These are phyloP conservation scores for Drosophila elegans DNA, from an alignment of 1,140 invertebrate species.

Conservation along the genomic window DNA sequence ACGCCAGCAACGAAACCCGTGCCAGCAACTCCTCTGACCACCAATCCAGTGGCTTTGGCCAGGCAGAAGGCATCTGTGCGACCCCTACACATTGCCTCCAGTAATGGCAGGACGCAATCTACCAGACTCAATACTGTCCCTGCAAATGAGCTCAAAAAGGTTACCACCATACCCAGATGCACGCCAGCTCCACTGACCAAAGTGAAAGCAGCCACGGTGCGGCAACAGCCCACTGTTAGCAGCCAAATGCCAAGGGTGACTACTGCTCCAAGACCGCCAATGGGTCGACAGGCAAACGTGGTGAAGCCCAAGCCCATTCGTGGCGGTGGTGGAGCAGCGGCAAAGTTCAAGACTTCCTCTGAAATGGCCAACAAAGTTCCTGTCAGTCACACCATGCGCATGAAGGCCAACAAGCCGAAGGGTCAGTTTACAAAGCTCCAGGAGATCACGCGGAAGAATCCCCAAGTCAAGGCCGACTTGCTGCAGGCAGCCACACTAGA, in stretches of 20 bases:
- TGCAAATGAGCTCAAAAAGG: neutral
- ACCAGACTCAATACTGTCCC: neutral
- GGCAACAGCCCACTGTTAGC: neutral
- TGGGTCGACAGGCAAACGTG: neutral
- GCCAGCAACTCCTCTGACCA: neutral
- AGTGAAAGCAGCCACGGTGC: neutral
- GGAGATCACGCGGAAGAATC: neutral
- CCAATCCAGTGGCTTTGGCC: neutral
- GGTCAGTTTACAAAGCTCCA: constrained; percentile 14
- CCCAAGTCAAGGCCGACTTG: constrained; percentile 13
- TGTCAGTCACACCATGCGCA: constrained; percentile 15
- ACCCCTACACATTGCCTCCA: neutral
- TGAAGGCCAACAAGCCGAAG: constrained; percentile 46
- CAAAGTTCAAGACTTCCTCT: constrained; percentile 29
- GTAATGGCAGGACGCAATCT: neutral
- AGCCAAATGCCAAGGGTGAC: neutral
- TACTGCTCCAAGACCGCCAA: neutral
- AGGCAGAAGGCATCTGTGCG: constrained; percentile 1
- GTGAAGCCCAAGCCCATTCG: constrained; percentile 40
- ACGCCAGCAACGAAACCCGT: neutral
- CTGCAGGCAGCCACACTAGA: constrained; percentile 6
- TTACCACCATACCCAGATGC: neutral
- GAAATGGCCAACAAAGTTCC: neutral
- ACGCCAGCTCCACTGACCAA: neutral
- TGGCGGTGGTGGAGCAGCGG: constrained; percentile 37